These are phyloP conservation scores for Alviniconcha marisindica DNA, from an alignment of 1,140 invertebrate species.

Conservation along the genomic window DNA sequence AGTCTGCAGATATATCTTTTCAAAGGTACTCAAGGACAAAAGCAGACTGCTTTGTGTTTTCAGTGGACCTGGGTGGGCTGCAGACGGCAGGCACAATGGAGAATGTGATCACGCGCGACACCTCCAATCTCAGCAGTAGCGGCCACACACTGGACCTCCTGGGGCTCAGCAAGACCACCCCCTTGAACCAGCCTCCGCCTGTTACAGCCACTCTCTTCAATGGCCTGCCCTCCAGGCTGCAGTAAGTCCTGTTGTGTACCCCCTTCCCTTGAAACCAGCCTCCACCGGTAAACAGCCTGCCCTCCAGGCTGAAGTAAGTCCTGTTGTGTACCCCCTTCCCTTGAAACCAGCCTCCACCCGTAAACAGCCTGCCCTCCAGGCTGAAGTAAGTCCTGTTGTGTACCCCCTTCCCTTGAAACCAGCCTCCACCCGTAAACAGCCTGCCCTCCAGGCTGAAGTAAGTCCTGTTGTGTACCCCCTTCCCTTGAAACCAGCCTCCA, in stretches of 20 bases:
- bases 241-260: constrained; percentile 26
- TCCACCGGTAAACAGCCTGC: constrained; percentile 3
- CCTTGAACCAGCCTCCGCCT: constrained; percentile 17
- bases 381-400: constrained; percentile 25
- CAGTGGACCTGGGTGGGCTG: constrained; percentile 65
- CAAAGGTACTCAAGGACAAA: too few relatives aligned
- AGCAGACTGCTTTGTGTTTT: constrained; percentile 11
- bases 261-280: constrained; percentile 39
- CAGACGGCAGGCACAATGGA: constrained; percentile 58
- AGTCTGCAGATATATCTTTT: too few relatives aligned
- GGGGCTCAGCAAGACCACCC: constrained; percentile 62
- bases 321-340: constrained; percentile 40
- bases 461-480: constrained; percentile 18
- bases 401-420: constrained; percentile 41
- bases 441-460: constrained; percentile 28
- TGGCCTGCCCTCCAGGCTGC: constrained; percentile 27
- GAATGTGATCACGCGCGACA: constrained; percentile 50
- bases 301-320: constrained; percentile 33
- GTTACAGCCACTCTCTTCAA: constrained; percentile 26
- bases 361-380: constrained; percentile 25
- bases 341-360: constrained; percentile 7
- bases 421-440: constrained; percentile 15
- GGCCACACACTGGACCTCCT: constrained; percentile 64
- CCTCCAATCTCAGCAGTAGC: constrained; percentile 54
- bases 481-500: too few relatives aligned